phyloP scores from a whole-genome alignment of 2,797 vertebrate genomes.

The Aulostomus chinensis region DNA sequence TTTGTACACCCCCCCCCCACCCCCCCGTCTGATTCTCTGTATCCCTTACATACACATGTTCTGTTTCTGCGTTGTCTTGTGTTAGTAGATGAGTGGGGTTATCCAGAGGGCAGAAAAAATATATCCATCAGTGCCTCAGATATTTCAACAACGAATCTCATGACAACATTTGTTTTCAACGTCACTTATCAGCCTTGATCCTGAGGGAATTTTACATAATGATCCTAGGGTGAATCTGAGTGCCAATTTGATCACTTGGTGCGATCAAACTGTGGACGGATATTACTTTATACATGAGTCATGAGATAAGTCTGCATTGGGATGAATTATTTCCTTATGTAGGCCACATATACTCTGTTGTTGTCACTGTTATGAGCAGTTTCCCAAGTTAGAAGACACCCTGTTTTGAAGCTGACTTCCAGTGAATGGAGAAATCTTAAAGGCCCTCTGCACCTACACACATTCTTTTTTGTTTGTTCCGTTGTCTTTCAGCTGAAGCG shows the following conservation, averaged over 20 bases:
- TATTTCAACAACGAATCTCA: neutral
- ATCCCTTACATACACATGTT: neutral
- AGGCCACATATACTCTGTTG: neutral
- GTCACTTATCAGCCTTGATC: no score
- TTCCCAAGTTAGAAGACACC: conserved; percentile 2
- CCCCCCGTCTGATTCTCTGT: neutral
- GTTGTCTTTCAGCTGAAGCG: no score
- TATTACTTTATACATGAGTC: conserved; percentile 1
- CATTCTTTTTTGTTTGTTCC: no score
- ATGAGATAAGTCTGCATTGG: neutral
- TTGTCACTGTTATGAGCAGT: conserved; percentile 1
- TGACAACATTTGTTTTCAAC: no score
- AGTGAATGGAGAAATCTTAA: conserved; percentile 2
- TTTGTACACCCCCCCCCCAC: neutral
- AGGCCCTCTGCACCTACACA: neutral
- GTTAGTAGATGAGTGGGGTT: conserved; percentile 4
- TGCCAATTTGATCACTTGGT: neutral
- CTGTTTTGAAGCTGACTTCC: conserved; percentile 1
- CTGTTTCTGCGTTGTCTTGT: conserved; percentile 4
- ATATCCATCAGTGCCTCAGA: neutral
- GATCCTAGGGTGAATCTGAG: no score
- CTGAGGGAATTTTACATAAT: no score
- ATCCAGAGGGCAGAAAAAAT: conserved; percentile 17
- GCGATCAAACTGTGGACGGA: neutral
- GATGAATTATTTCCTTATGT: conserved; percentile 14